Evolutionary conservation across 2,797 vertebrate genomes (phyloP).

Genomic region (Xenentodon cancila): DNA sequence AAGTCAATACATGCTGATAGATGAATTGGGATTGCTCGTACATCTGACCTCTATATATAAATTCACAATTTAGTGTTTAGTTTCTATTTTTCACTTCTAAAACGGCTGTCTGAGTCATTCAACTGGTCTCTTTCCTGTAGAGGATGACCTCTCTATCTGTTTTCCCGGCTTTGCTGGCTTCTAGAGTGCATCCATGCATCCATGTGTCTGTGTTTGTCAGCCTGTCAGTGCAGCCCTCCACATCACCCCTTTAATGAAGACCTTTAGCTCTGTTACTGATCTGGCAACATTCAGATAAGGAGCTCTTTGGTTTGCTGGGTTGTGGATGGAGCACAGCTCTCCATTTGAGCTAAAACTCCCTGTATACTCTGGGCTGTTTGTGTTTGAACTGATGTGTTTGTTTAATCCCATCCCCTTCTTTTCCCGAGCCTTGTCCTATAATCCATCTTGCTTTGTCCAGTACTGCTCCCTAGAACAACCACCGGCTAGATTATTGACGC

Average conservation of each 20-base stretch:
- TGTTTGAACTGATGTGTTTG: conserved; percentile 29
- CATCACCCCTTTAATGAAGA: conserved; percentile 30
- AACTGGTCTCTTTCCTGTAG: not conserved
- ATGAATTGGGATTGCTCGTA: too few species aligned
- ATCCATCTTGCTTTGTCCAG: conserved; percentile 38
- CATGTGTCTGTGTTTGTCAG: not conserved
- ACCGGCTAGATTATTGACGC: conserved; percentile 37
- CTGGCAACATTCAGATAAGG: conserved; percentile 31
- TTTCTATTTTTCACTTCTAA: not conserved
- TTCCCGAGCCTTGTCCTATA: conserved; percentile 9
- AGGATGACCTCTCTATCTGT: not conserved
- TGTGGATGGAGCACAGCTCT: conserved; percentile 16
- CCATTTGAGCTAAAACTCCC: conserved; percentile 28
- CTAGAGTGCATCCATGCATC: too few species aligned
- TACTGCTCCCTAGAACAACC: conserved; percentile 32
- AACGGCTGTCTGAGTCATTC: not conserved
- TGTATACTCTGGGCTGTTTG: conserved; percentile 7
- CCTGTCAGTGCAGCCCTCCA: conserved; percentile 4
- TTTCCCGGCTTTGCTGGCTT: not conserved
- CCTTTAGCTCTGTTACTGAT: conserved; percentile 27
- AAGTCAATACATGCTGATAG: too few species aligned
- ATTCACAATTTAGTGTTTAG: not conserved
- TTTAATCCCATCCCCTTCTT: conserved; percentile 19
- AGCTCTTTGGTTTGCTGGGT: conserved; percentile 1
- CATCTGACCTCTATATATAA: not conserved